Conservation (phyloP, 2,797 vertebrate species). For the Nannoperca obscura region DNA sequence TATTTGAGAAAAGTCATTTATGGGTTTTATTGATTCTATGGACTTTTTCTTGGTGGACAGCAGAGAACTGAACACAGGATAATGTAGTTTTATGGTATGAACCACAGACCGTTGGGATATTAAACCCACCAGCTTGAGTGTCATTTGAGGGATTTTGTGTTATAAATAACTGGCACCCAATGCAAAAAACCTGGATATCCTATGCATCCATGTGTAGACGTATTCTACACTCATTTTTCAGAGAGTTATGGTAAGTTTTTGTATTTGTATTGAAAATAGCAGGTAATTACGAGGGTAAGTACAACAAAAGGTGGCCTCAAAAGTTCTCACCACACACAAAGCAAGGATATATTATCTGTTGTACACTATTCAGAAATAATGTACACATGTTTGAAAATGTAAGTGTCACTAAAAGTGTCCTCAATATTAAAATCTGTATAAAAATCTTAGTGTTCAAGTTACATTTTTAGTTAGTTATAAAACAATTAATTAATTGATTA, state of each 20-base stretch:
- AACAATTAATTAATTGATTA: neutral
- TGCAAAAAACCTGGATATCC: neutral
- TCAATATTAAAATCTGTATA: neutral
- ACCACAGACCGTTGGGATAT: no score
- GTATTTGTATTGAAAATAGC: neutral
- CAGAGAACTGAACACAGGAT: neutral
- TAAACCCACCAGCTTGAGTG: neutral
- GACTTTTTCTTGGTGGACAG: neutral
- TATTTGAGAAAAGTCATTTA: neutral
- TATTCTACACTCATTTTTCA: neutral
- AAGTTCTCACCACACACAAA: neutral
- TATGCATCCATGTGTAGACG: neutral
- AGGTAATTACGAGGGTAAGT: neutral
- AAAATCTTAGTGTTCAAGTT: neutral
- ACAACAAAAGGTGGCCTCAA: neutral
- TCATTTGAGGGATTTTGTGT: neutral
- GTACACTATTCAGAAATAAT: neutral
- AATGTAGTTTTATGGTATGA: neutral
- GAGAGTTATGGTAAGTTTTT: neutral
- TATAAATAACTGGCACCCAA: neutral
- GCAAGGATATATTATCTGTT: neutral
- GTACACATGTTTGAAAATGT: neutral
- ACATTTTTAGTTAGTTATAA: neutral
- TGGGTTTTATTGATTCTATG: neutral
- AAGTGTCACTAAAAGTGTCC: neutral